phyloP scores from a whole-genome alignment of 2,113 vertebrate species.

The Psettodes erumei region DNA sequence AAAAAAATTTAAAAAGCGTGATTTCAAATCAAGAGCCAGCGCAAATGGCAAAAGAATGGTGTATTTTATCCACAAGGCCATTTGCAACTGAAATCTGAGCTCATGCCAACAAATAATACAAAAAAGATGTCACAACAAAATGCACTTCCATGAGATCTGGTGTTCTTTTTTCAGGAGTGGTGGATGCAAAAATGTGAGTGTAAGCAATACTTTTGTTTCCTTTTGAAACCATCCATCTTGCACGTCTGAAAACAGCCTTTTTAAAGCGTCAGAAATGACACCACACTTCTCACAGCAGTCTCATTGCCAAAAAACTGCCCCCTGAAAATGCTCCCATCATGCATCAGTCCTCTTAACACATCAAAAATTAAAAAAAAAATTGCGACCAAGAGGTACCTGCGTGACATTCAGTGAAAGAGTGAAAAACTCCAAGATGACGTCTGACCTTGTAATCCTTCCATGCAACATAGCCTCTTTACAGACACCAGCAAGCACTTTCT shows the following conservation, averaged over 20 bases:
- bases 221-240: constrained; percentile 50
- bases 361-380: constrained; percentile 35
- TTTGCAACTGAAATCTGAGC: constrained; percentile 71
- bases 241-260: constrained; percentile 48
- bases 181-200: constrained; percentile 64
- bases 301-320: constrained; percentile 56
- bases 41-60: constrained; percentile 68
- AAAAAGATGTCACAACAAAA: constrained; percentile 67
- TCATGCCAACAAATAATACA: constrained; percentile 72
- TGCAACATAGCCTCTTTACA: constrained; percentile 74
- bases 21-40: constrained; percentile 59
- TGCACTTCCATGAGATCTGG: constrained; percentile 72
- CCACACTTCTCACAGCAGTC: constrained; percentile 66
- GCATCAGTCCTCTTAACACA: constrained; percentile 63
- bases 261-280: constrained; percentile 63
- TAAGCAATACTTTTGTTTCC: constrained; percentile 23
- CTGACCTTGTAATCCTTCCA: constrained; percentile 64
- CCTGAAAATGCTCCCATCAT: constrained; percentile 60
- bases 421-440: constrained; percentile 39
- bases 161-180: constrained; percentile 55
- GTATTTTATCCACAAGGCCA: constrained; percentile 62
- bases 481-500: constrained; percentile 69
- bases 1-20: constrained; percentile 25
- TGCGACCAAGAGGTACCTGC: constrained; percentile 38
- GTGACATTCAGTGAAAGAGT: constrained; percentile 42